phyloP scores from a whole-genome alignment of 2,113 vertebrate species.

The Lontra canadensis region DNA sequence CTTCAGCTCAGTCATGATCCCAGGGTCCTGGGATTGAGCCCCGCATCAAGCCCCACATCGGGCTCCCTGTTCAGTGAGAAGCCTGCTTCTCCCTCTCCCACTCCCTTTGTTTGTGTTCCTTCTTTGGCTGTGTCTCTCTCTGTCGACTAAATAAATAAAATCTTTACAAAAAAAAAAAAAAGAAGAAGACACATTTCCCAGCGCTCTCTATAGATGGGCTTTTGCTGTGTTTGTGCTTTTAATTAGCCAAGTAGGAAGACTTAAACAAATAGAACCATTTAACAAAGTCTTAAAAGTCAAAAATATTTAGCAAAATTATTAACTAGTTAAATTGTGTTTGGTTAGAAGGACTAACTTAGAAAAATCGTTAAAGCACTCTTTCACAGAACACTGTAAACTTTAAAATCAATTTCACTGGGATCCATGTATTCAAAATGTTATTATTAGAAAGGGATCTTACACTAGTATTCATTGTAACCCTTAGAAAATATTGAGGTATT shows the following conservation, averaged over 20 bases:
- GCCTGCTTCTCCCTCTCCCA: no score
- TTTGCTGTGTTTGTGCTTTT: background rate
- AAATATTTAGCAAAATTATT: background rate
- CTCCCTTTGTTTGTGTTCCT: no score
- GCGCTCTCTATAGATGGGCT: background rate
- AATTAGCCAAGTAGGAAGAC: background rate
- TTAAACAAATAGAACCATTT: background rate
- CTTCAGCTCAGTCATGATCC: no score
- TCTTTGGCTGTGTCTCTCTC: no score
- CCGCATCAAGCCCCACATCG: no score
- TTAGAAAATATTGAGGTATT: background rate
- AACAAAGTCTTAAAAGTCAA: background rate
- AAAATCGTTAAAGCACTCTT: background rate
- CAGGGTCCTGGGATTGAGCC: no score
- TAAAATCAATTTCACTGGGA: background rate
- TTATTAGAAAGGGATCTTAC: background rate
- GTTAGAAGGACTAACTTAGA: background rate
- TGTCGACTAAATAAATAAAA: no score
- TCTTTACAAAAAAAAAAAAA: no score
- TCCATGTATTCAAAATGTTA: background rate
- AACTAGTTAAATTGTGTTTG: background rate
- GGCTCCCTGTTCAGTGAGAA: no score
- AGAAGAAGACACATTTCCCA: background rate
- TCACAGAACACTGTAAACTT: background rate
- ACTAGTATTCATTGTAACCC: background rate